These are phyloP conservation scores for Acridotheres tristis DNA, from an alignment of 2,797 vertebrate species.

Conservation along the genomic window DNA sequence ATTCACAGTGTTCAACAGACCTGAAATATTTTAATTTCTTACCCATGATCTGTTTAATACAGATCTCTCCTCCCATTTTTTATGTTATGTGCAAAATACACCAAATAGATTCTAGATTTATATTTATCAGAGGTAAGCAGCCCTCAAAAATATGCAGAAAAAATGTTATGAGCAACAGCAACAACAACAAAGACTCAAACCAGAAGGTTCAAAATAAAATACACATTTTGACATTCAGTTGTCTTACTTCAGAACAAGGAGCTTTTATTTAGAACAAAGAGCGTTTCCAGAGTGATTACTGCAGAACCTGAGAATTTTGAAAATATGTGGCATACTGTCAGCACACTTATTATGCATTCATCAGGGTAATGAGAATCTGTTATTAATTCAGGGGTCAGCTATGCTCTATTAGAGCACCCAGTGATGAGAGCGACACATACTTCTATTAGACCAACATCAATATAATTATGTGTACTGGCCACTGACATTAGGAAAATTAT, in stretches of 20 bases:
- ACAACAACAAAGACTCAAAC: background rate
- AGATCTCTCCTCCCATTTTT: background rate
- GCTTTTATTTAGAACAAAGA: background rate
- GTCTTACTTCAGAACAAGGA: background rate
- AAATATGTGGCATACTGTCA: background rate
- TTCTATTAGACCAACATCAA: background rate
- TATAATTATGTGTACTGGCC: background rate
- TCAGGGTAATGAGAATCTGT: background rate
- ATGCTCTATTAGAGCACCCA: background rate
- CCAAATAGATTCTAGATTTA: background rate
- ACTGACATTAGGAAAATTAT: background rate
- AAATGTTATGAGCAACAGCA: background rate
- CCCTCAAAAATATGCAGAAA: background rate
- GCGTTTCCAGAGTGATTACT: background rate
- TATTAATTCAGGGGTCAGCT: background rate
- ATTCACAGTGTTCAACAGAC: constrained; percentile 23
- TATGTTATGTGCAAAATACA: background rate
- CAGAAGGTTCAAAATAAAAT: background rate
- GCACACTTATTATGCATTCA: background rate
- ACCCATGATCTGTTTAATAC: background rate
- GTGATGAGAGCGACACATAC: background rate
- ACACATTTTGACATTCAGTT: background rate
- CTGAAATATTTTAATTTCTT: constrained; percentile 21
- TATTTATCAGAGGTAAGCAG: background rate
- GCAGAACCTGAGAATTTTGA: background rate